Evolutionary conservation across 2,888 invertebrate species (phyloP).

Genomic region (Hermaeophaga mercurialis): DNA sequence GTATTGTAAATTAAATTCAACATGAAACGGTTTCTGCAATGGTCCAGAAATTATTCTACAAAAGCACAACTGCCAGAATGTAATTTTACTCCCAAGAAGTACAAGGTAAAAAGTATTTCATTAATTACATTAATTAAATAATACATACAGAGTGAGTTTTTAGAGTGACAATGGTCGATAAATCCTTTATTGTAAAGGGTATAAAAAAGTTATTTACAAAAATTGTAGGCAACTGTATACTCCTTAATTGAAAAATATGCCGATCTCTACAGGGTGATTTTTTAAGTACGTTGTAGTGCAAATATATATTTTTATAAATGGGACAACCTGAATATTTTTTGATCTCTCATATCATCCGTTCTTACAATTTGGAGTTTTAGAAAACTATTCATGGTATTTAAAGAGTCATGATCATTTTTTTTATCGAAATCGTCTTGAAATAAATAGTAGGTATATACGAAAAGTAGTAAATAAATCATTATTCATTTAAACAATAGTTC

Average conservation of each 20-base stretch:
- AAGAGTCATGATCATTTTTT: too few species aligned
- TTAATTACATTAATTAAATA: not conserved
- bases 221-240: not conserved
- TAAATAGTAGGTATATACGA: too few species aligned
- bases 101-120: conserved; percentile 45
- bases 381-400: too few species aligned
- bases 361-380: too few species aligned
- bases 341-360: too few species aligned
- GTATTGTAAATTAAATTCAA: conserved; percentile 4
- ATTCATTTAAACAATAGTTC: too few species aligned
- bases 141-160: not conserved
- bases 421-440: too few species aligned
- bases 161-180: not conserved
- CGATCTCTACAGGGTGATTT: too few species aligned
- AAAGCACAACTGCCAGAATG: conserved; percentile 41
- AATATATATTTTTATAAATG: too few species aligned
- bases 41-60: conserved; percentile 26
- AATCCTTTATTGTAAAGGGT: not conserved
- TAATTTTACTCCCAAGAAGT: conserved; percentile 51
- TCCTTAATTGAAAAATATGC: not conserved
- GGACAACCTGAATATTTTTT: too few species aligned
- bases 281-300: too few species aligned
- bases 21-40: conserved; percentile 22
- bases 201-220: not conserved
- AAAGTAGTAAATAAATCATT: too few species aligned